Percentiles rank a stretch among this genome's conserved stretches.
Evolutionary conservation across 1,140 invertebrate genomes (phyloP).

Genomic region (Lethocerus indicus): DNA sequence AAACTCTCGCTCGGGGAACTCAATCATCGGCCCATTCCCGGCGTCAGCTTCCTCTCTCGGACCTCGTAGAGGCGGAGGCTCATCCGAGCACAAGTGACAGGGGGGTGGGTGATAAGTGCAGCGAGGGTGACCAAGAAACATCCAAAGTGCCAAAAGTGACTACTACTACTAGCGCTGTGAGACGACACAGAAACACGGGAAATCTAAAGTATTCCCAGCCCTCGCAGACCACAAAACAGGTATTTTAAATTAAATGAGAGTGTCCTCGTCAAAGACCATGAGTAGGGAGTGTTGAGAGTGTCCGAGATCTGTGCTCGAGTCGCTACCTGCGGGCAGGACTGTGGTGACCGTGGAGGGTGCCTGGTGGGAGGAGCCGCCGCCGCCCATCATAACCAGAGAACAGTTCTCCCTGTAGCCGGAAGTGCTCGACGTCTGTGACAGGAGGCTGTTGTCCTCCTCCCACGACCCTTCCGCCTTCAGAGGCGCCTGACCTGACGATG

Average conservation of each 20-base stretch:
- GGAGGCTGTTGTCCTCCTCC: conserved; percentile 69
- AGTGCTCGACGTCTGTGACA: conserved; percentile 57
- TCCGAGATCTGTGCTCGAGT: conserved; percentile 20
- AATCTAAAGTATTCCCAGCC: too few species aligned
- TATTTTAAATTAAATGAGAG: conserved; percentile 37
- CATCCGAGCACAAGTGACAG: too few species aligned
- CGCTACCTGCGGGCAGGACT: conserved; percentile 14
- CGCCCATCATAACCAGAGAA: conserved; percentile 18
- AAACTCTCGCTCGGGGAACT: too few species aligned
- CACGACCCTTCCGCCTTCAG: conserved; percentile 23
- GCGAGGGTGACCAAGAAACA: too few species aligned
- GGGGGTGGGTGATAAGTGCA: too few species aligned
- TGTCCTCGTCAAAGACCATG: conserved; percentile 56
- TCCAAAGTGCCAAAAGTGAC: too few species aligned
- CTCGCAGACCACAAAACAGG: conserved; percentile 20
- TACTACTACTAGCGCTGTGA: too few species aligned
- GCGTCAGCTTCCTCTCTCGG: too few species aligned
- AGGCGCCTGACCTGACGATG: too few species aligned
- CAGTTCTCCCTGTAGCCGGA: conserved; percentile 30
- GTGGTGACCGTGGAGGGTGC: conserved; percentile 40
- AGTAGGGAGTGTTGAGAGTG: conserved; percentile 42
- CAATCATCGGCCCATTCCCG: too few species aligned
- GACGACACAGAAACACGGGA: too few species aligned
- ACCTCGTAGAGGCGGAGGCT: too few species aligned
- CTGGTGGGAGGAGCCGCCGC: conserved; percentile 19